These are phyloP conservation scores for Eumeta japonica DNA, from an alignment of 1,140 invertebrate species.

Conservation along the genomic window DNA sequence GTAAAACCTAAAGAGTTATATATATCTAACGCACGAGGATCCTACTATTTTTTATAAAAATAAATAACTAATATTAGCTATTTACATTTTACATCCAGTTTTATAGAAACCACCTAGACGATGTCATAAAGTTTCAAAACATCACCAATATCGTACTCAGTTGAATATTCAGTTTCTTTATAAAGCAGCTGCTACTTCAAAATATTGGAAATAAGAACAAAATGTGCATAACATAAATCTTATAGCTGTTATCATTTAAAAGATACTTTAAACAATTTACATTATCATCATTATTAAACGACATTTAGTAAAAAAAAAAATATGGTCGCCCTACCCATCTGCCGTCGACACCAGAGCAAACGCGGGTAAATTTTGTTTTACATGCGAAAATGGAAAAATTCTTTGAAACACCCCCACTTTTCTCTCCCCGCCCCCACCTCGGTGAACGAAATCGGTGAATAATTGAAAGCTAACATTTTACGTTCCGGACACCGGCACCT, in stretches of 20 bases:
- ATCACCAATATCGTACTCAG: no score
- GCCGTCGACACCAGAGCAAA: constrained; percentile 37
- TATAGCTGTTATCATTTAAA: neutral
- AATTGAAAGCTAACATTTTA: constrained; percentile 1
- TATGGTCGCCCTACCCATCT: constrained; percentile 28
- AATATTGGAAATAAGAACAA: no score
- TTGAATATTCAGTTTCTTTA: neutral
- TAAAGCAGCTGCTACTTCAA: neutral
- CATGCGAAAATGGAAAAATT: constrained; percentile 47
- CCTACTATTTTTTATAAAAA: no score
- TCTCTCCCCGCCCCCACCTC: neutral
- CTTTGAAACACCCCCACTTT: constrained; percentile 14
- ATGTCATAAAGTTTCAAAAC: no score
- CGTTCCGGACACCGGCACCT: no score
- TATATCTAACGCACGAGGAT: no score
- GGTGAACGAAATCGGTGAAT: neutral
- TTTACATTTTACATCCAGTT: no score
- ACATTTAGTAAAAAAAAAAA: neutral
- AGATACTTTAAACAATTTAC: neutral
- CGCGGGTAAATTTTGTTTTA: constrained; percentile 49
- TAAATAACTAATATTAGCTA: no score
- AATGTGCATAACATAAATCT: no score
- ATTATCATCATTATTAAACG: neutral
- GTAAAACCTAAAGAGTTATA: no score
- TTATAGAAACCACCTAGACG: no score